Base-by-base conservation (phyloP, 2,113 vertebrate species). In the Python bivittatus region DNA sequence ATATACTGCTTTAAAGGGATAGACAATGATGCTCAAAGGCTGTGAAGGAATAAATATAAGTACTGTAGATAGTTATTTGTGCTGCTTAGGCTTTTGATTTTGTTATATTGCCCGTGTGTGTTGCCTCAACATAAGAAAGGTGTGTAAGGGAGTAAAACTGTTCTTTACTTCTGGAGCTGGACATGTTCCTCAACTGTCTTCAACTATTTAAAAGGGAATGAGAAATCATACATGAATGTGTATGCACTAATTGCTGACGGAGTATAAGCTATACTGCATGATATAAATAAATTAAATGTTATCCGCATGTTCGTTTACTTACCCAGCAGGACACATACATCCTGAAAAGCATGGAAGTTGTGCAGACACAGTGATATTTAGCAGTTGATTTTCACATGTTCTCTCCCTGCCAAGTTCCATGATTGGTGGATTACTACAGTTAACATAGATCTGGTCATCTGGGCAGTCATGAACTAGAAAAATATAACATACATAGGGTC, bases 381-480 rank as follows among this genome's bases (percentile, higher is more conserved):
- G 97, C 94, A 99, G 98, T 95, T 98, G 98, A 58, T 99, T 98
- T 93, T 99, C 99, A 93, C 99, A 99, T 0, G 99, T 99, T 92
- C 96, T 97, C 94, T 99, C 98, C 94, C 97, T 98, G 95, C 96
- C 98, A 44, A 97, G 92, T 52, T 95, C 95, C 0, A 96, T 93
- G 0, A 94, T 90, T 15, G 95, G 95, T 2, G 93, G 95, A 60
- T 97, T 97, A 15, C 98, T 98, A 96, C 99, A 99, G 96, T 99
- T 99, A 90, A 98, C 95, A 84, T 99, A 99, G 88, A 98, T 93
- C 95, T 99, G 99, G 68, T 98, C 98, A 0, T 22, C 89, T 0
- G 99, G 98, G 96, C 99, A 99, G 89, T 96, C 61, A 9, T 94
- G 96, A 61, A 95, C 98, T 99, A 94, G 15, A 83, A 86, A 27